Conservation (phyloP, 2,888 invertebrate genomes). For the Limenitis camilla region DNA sequence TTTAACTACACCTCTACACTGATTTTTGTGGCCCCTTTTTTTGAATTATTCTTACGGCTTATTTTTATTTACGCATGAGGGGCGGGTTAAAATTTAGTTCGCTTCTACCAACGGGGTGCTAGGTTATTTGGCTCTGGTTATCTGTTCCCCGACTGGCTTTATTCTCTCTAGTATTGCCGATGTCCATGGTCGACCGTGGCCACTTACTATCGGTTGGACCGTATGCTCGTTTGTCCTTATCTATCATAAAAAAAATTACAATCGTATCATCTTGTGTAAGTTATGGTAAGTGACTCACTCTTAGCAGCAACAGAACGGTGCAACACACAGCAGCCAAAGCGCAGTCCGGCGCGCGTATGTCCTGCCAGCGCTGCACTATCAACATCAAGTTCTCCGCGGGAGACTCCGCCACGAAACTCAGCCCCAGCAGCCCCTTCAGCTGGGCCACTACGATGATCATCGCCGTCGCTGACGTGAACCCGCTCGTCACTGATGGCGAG, state of each 20-base stretch:
- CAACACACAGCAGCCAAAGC: slow-evolving; percentile 79
- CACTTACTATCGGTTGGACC: too few relatives aligned
- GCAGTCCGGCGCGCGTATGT: slow-evolving; percentile 76
- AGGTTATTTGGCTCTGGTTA: too few relatives aligned
- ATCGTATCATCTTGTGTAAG: neutral
- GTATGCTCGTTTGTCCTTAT: too few relatives aligned
- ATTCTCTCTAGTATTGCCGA: too few relatives aligned
- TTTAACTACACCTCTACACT: too few relatives aligned
- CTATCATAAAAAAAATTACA: neutral
- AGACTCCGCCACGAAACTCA: slow-evolving; percentile 80
- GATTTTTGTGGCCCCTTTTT: too few relatives aligned
- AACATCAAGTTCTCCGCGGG: slow-evolving; percentile 75
- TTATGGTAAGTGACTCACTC: slow-evolving; percentile 65
- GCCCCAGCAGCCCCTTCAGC: slow-evolving; percentile 82
- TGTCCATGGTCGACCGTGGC: too few relatives aligned
- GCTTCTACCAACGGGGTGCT: too few relatives aligned
- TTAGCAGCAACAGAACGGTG: slow-evolving; percentile 76
- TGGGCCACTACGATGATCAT: slow-evolving; percentile 85
- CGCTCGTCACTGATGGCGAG: slow-evolving; percentile 86
- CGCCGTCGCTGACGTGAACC: slow-evolving; percentile 89
- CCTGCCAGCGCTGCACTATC: slow-evolving; percentile 59
- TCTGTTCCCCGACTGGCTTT: too few relatives aligned
- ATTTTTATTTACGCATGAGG: too few relatives aligned
- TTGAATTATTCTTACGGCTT: too few relatives aligned
- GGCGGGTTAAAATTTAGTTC: too few relatives aligned